Evolutionary conservation across 2,797 vertebrate genomes (phyloP).

Genomic region (Crocodylus rhombifer): DNA sequence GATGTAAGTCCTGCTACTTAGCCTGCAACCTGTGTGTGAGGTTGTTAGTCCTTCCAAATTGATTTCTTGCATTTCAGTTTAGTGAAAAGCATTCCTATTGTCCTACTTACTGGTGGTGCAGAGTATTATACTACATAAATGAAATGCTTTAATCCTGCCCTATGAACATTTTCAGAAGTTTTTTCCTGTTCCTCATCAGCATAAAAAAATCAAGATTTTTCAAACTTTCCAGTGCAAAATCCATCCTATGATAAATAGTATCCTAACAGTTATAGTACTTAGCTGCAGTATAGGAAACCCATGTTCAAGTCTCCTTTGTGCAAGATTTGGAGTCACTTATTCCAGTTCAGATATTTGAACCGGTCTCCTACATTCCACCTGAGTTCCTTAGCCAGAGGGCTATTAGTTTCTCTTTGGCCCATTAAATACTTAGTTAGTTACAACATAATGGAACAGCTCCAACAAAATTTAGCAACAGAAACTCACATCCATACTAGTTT

Average conservation of each 20-base stretch:
- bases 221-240: too few relatives aligned
- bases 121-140: neutral
- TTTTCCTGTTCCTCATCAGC: neutral
- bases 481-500: neutral
- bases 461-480: neutral
- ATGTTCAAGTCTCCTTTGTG: neutral
- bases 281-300: accelerated
- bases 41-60: neutral
- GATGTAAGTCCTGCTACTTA: constrained; percentile 16
- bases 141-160: neutral
- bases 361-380: too few relatives aligned
- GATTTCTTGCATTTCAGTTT: neutral
- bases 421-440: neutral
- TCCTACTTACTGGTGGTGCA: neutral
- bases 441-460: neutral
- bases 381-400: too few relatives aligned
- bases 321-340: neutral
- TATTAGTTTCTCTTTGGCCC: neutral
- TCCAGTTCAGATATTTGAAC: too few relatives aligned
- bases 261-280: neutral
- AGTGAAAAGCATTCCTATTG: neutral
- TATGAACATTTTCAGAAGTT: neutral
- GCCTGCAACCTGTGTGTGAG: neutral
- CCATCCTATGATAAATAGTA: too few relatives aligned
- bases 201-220: too few relatives aligned